These are phyloP conservation scores for Sprattus sprattus DNA, from an alignment of 2,113 vertebrate species.

Conservation along the genomic window DNA sequence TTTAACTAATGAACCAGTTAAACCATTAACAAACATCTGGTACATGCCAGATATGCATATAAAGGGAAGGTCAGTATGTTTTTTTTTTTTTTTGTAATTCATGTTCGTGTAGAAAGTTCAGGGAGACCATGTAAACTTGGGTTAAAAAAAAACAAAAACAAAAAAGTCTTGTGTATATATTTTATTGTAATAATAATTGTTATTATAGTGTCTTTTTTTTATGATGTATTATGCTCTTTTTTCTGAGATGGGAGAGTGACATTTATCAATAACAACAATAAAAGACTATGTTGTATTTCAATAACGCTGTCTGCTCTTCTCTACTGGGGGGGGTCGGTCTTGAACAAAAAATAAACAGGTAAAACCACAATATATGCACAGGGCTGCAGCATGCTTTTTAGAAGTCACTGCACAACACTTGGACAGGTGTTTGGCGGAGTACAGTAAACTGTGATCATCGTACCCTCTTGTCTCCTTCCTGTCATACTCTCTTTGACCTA, in stretches of 20 bases:
- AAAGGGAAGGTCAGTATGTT: conserved; percentile 38
- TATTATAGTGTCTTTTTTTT: conserved; percentile 55
- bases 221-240: conserved; percentile 55
- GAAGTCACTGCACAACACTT: too few species aligned
- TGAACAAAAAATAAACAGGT: too few species aligned
- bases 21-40: not conserved
- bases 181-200: conserved; percentile 46
- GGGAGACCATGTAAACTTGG: conserved; percentile 50
- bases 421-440: too few species aligned
- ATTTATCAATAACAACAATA: conserved; percentile 59
- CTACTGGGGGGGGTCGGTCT: not conserved
- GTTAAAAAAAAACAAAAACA: not conserved
- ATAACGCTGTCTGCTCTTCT: conserved; percentile 2
- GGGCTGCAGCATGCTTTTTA: too few species aligned
- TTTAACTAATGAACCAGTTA: not conserved
- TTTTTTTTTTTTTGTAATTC: conserved; percentile 48
- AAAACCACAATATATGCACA: too few species aligned
- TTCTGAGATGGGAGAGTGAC: conserved; percentile 49
- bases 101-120: conserved; percentile 49
- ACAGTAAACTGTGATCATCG: too few species aligned
- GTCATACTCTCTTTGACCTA: too few species aligned
- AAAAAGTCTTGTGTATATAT: conserved; percentile 49
- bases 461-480: too few species aligned
- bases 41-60: conserved; percentile 35
- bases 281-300: conserved; percentile 52